Evolutionary conservation across 2,797 vertebrate species (phyloP).

Genomic region (Masticophis lateralis): DNA sequence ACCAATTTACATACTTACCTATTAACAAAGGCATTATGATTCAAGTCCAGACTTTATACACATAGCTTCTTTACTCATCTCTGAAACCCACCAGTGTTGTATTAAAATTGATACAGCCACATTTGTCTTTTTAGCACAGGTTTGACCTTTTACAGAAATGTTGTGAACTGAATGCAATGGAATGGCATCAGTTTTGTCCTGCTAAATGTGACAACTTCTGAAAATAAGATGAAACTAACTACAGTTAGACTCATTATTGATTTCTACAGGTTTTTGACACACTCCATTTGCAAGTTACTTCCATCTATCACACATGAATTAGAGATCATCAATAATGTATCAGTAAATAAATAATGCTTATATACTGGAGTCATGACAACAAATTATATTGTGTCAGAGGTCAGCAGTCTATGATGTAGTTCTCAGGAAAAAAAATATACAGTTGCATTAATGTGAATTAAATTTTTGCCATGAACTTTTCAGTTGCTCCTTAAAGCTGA

Average conservation of each 20-base stretch:
- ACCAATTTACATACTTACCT: not conserved
- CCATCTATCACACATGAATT: conserved; percentile 44
- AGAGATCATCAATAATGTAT: conserved; percentile 44
- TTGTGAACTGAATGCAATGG: not conserved
- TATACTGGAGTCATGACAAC: conserved; percentile 40
- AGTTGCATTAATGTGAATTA: not conserved
- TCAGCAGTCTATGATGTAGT: rapidly evolving
- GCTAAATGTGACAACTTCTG: not conserved
- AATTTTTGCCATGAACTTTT: not conserved
- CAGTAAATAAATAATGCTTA: conserved; percentile 36
- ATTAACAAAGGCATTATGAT: not conserved
- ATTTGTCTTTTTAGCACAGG: not conserved
- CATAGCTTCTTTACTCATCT: not conserved
- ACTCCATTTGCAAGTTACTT: conserved; percentile 47
- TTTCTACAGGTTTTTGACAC: conserved; percentile 33
- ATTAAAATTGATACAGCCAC: not conserved
- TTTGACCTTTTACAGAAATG: not conserved
- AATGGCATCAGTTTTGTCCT: not conserved
- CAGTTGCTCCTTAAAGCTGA: conserved; percentile 1
- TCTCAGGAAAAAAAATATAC: not conserved
- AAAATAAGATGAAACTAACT: not conserved
- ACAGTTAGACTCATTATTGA: conserved; percentile 43
- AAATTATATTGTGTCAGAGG: conserved; percentile 23
- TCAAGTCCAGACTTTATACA: not conserved
- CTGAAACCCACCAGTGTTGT: not conserved